These are phyloP conservation scores for Argyra leucocephala DNA, from an alignment of 2,888 invertebrate species.

Conservation along the genomic window DNA sequence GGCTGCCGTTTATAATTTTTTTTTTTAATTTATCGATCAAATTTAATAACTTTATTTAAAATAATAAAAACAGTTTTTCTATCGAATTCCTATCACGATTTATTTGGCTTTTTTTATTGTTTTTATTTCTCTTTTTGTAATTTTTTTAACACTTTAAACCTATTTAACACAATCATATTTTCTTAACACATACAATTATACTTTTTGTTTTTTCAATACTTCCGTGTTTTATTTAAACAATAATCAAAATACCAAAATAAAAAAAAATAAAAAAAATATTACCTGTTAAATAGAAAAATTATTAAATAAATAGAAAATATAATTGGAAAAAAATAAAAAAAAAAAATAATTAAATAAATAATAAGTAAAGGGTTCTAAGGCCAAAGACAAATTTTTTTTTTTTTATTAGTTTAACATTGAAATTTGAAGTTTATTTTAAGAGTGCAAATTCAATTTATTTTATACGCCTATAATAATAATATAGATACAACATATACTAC, in stretches of 20 bases:
- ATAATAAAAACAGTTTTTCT: too few species aligned
- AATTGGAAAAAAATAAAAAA: neutral
- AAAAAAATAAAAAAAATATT: neutral
- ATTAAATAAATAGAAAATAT: too few species aligned
- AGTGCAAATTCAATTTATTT: neutral
- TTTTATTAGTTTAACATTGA: slow-evolving; percentile 6
- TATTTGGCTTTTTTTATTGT: too few species aligned
- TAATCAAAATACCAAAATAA: neutral
- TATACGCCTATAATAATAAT: too few species aligned
- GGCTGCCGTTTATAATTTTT: too few species aligned
- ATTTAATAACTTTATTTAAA: too few species aligned
- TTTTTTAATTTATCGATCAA: too few species aligned
- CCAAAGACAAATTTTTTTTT: neutral
- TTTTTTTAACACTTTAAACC: neutral
- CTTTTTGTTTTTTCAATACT: neutral
- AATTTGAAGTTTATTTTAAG: neutral
- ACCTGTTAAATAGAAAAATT: neutral
- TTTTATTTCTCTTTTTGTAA: too few species aligned
- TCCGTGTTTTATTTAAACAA: neutral
- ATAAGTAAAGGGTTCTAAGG: slow-evolving; percentile 2
- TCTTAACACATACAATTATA: neutral
- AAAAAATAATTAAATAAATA: neutral
- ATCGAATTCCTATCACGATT: too few species aligned
- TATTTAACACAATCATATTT: neutral
- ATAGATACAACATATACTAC: too few species aligned